These are phyloP conservation scores for Hecatera dysodea DNA, from an alignment of 2,888 invertebrate species.

Conservation along the genomic window DNA sequence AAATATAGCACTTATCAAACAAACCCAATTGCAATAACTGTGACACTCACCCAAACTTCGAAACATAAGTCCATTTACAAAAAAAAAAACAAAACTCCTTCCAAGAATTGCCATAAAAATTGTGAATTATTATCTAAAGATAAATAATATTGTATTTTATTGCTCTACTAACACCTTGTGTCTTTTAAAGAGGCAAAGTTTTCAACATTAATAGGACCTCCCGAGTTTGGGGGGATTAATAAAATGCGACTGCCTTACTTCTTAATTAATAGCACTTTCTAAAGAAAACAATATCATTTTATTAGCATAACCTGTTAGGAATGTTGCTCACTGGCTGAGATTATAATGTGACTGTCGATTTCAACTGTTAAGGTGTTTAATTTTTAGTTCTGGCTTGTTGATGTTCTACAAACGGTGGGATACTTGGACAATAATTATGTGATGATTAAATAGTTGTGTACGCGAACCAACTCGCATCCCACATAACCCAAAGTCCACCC, in stretches of 20 bases:
- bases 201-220: conserved; percentile 87
- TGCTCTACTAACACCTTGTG: conserved; percentile 84
- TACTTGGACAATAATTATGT: no score
- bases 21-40: conserved; percentile 56
- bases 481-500: no score
- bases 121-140: conserved; percentile 83
- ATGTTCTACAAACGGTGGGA: no score
- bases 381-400: neutral
- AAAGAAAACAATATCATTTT: conserved; percentile 91
- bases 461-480: no score
- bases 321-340: conserved; percentile 64
- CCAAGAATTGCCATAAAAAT: conserved; percentile 81
- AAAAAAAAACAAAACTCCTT: conserved; percentile 73
- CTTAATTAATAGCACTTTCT: conserved; percentile 90
- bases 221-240: conserved; percentile 86
- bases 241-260: conserved; percentile 87
- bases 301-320: conserved; percentile 84
- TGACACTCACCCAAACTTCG: conserved; percentile 48
- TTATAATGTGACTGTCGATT: neutral
- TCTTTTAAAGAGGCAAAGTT: conserved; percentile 82
- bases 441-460: no score
- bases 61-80: conserved; percentile 75
- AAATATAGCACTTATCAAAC: conserved; percentile 47
- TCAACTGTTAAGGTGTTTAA: neutral
- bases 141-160: conserved; percentile 87